These are phyloP conservation scores for Mormyrus lacerda DNA, from an alignment of 2,113 vertebrate species.

Conservation along the genomic window DNA sequence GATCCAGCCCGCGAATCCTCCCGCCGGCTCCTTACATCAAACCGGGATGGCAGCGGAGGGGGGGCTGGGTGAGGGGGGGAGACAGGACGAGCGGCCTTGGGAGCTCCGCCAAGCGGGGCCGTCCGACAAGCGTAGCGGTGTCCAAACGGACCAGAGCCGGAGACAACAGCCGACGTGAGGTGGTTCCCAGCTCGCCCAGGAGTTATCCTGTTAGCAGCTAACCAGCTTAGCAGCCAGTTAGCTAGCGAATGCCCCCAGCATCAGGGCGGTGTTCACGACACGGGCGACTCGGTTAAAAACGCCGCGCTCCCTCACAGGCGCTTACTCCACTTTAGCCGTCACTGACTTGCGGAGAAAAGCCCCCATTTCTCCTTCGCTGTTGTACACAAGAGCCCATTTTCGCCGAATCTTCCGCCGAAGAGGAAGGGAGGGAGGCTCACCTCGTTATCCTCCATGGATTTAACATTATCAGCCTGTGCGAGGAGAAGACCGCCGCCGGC, in stretches of 20 bases:
- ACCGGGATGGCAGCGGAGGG: neutral
- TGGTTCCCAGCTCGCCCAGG: neutral
- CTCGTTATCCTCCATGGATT: slow-evolving; percentile 22
- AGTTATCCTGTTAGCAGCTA: slow-evolving; percentile 5
- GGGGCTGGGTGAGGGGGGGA: neutral
- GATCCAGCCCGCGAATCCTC: slow-evolving; percentile 5
- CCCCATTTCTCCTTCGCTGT: neutral
- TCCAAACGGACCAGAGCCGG: neutral
- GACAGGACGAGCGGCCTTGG: neutral
- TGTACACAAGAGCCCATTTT: slow-evolving; percentile 14
- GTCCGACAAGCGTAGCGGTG: neutral
- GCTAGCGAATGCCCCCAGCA: slow-evolving; percentile 29
- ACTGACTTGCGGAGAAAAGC: neutral
- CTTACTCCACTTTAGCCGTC: neutral
- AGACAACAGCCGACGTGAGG: slow-evolving; percentile 14
- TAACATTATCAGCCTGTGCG: neutral
- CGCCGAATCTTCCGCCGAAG: slow-evolving; percentile 8
- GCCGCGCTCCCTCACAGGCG: neutral
- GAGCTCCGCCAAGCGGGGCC: neutral
- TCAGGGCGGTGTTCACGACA: neutral
- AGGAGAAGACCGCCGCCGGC: neutral
- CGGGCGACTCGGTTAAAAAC: slow-evolving; percentile 9
- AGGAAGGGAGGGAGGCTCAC: slow-evolving; percentile 25
- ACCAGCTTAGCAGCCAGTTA: slow-evolving; percentile 38
- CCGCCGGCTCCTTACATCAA: neutral